Evolutionary conservation across 64 coral and sea anemone genomes (phyloP).

Genomic region (Actinia equina): DNA sequence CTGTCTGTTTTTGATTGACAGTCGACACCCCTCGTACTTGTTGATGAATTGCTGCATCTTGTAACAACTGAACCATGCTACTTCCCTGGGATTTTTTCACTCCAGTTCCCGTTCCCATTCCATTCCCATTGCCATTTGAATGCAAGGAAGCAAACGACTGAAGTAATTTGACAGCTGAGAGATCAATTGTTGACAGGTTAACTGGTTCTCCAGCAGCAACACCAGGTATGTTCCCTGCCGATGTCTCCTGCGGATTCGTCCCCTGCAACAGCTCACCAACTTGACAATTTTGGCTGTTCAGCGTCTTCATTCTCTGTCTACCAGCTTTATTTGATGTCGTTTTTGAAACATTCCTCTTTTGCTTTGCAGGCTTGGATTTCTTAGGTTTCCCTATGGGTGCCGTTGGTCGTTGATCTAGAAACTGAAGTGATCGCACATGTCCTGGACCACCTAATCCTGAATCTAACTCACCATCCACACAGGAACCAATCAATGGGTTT

Average conservation of each 20-base stretch:
- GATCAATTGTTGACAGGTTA: background rate
- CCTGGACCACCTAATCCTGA: background rate
- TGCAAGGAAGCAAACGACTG: background rate
- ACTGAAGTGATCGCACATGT: background rate
- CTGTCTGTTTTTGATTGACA: background rate
- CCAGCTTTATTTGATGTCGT: background rate
- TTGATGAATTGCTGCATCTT: background rate
- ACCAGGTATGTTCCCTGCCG: background rate
- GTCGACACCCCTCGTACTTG: background rate
- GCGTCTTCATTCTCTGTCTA: background rate
- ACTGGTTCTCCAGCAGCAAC: background rate
- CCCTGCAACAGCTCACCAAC: background rate
- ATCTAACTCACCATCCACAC: background rate
- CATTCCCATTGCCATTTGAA: background rate
- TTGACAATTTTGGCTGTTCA: background rate
- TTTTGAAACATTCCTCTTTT: background rate
- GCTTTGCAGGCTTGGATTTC: background rate
- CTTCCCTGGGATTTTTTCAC: background rate
- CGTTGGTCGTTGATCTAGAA: background rate
- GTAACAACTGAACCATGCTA: conserved; percentile 1
- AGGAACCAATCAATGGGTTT: background rate
- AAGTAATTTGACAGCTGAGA: background rate
- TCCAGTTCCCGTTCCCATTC: background rate
- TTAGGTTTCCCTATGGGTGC: background rate
- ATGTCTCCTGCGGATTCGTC: background rate